Conservation (phyloP, 92 coral and sea anemone species). For the Epizoanthus fatuus region DNA sequence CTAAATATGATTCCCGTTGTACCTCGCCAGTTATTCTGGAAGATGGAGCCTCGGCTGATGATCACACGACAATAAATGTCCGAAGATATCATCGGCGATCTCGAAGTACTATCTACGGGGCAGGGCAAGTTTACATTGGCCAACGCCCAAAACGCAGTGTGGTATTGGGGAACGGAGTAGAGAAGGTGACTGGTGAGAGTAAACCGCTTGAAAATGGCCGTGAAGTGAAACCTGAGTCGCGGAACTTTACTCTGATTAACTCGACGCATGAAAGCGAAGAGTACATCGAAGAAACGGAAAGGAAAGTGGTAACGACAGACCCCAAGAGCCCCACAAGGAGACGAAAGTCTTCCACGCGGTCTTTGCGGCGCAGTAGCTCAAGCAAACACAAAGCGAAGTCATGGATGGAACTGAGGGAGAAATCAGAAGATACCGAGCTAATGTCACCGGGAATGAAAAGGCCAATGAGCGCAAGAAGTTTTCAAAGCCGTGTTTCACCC, state of each 20-base stretch:
- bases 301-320: not conserved
- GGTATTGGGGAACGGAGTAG: slow-evolving; percentile 37
- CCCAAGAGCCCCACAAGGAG: not conserved
- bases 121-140: slow-evolving; percentile 88
- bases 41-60: slow-evolving; percentile 17
- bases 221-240: slow-evolving; percentile 27
- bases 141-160: slow-evolving; percentile 47
- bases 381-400: slow-evolving; percentile 23
- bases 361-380: slow-evolving; percentile 1
- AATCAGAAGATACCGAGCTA: slow-evolving; percentile 9
- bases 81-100: slow-evolving; percentile 83
- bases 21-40: slow-evolving; percentile 11
- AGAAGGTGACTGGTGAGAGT: slow-evolving; percentile 6
- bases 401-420: slow-evolving; percentile 11
- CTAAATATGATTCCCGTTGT: not conserved
- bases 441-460: slow-evolving; percentile 7
- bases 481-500: slow-evolving; percentile 64
- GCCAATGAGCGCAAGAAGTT: slow-evolving; percentile 51
- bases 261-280: slow-evolving; percentile 70
- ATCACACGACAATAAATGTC: slow-evolving; percentile 53
- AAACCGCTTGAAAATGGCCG: slow-evolving; percentile 30
- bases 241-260: slow-evolving; percentile 49
- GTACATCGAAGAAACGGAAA: slow-evolving; percentile 45
- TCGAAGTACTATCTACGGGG: slow-evolving; percentile 84
- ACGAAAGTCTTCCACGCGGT: slow-evolving; percentile 21